phyloP scores from a whole-genome alignment of 1,140 invertebrate species.

The Phenacoccus solenopsis region DNA sequence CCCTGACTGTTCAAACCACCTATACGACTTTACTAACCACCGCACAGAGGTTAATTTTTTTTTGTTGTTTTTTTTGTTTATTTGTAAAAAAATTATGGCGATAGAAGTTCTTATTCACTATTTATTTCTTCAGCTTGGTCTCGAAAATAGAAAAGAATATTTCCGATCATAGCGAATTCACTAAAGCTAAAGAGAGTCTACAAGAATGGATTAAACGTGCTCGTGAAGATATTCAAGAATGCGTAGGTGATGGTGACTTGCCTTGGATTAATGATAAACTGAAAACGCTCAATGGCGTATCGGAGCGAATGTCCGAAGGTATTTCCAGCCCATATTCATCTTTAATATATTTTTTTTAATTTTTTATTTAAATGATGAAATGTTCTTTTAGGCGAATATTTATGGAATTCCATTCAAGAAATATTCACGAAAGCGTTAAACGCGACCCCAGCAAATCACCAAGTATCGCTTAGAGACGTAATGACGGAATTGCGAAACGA shows the following conservation, averaged over 20 bases:
- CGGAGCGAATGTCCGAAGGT: conserved; percentile 31
- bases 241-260: conserved; percentile 64
- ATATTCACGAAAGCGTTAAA: conserved; percentile 73
- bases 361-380: not conserved
- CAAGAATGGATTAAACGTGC: conserved; percentile 66
- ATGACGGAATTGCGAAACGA: conserved; percentile 59
- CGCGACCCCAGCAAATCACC: conserved; percentile 62
- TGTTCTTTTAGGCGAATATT: conserved; percentile 56
- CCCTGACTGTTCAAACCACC: conserved; percentile 64
- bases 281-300: conserved; percentile 44
- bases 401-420: conserved; percentile 63
- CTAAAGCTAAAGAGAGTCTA: conserved; percentile 68
- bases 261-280: conserved; percentile 66
- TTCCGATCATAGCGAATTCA: conserved; percentile 76
- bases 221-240: conserved; percentile 65
- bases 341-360: not conserved
- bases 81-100: not conserved
- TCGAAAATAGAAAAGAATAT: conserved; percentile 76
- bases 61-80: not conserved
- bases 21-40: conserved; percentile 64
- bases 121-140: conserved; percentile 40
- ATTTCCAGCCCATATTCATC: not conserved
- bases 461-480: conserved; percentile 52
- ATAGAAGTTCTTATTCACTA: no score
- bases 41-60: conserved; percentile 41